Base-by-base conservation (phyloP, 2,113 vertebrate genomes). In the Corythornis cristatus region DNA sequence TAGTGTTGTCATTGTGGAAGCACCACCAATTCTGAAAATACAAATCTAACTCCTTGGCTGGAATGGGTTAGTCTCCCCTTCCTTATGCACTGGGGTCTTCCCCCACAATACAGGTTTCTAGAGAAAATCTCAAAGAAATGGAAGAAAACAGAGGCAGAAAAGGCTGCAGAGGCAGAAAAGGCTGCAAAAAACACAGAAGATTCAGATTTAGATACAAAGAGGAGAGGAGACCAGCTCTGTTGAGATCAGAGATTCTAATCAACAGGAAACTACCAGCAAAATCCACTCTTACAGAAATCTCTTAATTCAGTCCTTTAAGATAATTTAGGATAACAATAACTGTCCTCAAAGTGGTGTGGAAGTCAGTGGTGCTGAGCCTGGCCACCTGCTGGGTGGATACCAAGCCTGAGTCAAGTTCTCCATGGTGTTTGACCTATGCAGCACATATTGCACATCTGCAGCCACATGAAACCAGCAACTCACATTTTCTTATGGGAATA, bases 351-450 rank as follows among this genome's bases (percentile, higher is more conserved):
- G 45, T 11, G 22, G 29, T 48, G 22, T 43, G 45, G 33, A 74
- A 70, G 40, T 43, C 61, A 70, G 51, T 0, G 3, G 29, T 60
- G 29, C 40, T 2, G 0, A 11, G 26, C 26, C 45, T 31, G 57
- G 62, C 22, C 57, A 68, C 43, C 50, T 90, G 50, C n/a, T 2
- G 16, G 54, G 53, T 11, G 46, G 28, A 26, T 26, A 72, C 29
- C 77, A 48, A 56, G 65, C 28, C 16, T 1, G 3, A 61, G 58
- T 22, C 37, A 53, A 67, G 42, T 31, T 73, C 40, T 82, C 58
- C 1, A 1, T 0, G 2, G 40, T 37, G 29, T 56, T 35, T 68
- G 71, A 56, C 43, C 48, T 28, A 17, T 1, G 7, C 29, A 50
- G 54, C 43, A 33, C 8, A 50, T 9, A 83, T 4, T 31, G 25